A percentile compares a stretch with the other conserved stretches of the same genome.
These are phyloP conservation scores for Pocillopora damicornis DNA, from an alignment of 64 coral and sea anemone genomes.

Conservation along the genomic window DNA sequence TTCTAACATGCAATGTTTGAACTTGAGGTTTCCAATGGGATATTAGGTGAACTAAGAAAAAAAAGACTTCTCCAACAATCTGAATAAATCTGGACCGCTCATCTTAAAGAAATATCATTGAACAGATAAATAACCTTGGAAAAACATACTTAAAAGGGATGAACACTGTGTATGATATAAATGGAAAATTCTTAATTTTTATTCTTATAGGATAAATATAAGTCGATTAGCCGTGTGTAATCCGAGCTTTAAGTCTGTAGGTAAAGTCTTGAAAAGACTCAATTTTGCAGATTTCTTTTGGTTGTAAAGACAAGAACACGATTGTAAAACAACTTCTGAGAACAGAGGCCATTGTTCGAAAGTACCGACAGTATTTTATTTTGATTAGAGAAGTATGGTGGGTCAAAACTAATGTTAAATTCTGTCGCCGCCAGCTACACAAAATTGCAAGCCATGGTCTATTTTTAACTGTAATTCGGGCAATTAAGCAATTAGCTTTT, in stretches of 20 bases:
- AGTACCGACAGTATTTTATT: background rate
- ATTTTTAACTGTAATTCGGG: conserved; percentile 17
- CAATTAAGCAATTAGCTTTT: background rate
- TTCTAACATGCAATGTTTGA: background rate
- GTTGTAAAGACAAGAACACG: background rate
- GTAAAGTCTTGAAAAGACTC: background rate
- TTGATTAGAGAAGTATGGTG: no score
- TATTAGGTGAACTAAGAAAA: no score
- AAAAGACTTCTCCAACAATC: no score
- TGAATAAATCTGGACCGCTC: no score
- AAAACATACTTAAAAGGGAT: no score
- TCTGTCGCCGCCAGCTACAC: background rate
- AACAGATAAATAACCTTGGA: no score
- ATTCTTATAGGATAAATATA: background rate
- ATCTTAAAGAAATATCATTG: no score
- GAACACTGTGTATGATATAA: no score
- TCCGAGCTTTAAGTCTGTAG: background rate
- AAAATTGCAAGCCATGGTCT: background rate
- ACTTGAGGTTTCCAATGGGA: background rate
- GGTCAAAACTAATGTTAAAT: background rate
- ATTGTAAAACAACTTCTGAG: background rate
- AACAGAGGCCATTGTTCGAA: background rate
- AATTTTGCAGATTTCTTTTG: background rate
- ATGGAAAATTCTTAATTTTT: no score
- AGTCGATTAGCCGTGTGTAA: background rate